Base-by-base conservation (phyloP, 1,140 invertebrate genomes). In the Ceratosolen solmsi region DNA sequence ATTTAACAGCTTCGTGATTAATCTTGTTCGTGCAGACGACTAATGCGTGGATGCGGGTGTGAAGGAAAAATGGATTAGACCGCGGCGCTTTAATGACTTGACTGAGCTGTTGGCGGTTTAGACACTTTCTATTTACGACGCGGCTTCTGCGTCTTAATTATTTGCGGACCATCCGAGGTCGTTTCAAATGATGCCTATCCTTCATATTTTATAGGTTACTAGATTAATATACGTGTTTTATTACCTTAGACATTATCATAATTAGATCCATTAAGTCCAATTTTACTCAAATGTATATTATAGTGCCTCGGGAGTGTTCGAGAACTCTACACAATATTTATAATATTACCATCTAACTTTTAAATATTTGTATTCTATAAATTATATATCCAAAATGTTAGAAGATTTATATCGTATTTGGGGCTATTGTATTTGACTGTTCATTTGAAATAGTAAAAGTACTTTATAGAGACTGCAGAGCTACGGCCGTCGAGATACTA, bases 51-150 rank as follows among this genome's bases (percentile, higher is more conserved):
- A 13, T n/a, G 3, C 7, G 46, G 13, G 70, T 0, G 20, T 1
- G 46, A 33, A 25, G 36, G 22, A 74, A 38, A 77, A 51, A 65
- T 22, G 38, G 73, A 76, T 76, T 76, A 76, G 54, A 46, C 54
- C 22, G 25, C 41, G 75, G 30, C 5, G 38, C 2, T 38, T 77
- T 77, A 77, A 77, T 41, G 60, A 27, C 27, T 76, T 65, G 36
- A 13, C 11, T 36, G 60, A 74, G 38, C 36, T 4, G 25, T n/a
- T 60, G 27, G 0, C 7, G 27, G 76, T 56, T 70, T 79, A 79
- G 33, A 17, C 63, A 41, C 25, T 41, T 70, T 56, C 63, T 68
- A 70, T 79, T 79, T 79, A 70, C 76, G 60, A 78, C 36, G 36
- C 17, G 56, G 76, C 30, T 33, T 56, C 36, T 8, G 22, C 22